Evolutionary conservation across 2,888 invertebrate genomes (phyloP).

Genomic region (Uropetala carovei): DNA sequence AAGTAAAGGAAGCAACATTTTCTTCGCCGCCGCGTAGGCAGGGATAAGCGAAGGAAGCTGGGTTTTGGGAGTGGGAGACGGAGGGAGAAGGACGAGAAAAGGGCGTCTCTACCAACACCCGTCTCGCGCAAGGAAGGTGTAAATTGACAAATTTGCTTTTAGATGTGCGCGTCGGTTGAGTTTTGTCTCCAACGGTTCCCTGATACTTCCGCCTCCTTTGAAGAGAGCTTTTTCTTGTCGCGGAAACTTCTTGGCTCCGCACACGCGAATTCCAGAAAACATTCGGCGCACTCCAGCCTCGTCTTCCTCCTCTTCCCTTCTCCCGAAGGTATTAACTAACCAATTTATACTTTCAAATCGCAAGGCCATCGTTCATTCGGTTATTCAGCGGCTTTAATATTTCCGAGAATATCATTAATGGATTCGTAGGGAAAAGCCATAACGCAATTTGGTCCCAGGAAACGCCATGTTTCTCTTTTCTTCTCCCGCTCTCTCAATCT

Average conservation of each 20-base stretch:
- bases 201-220: neutral
- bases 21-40: neutral
- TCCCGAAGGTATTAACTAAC: neutral
- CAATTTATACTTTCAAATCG: no score
- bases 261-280: no score
- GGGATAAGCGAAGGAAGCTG: neutral
- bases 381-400: no score
- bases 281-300: neutral
- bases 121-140: slow-evolving; percentile 31
- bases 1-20: neutral
- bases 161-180: neutral
- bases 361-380: no score
- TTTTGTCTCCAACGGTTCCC: neutral
- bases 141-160: slow-evolving; percentile 53
- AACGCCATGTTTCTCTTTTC: no score
- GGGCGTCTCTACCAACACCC: neutral
- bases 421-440: no score
- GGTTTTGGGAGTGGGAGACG: neutral
- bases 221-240: neutral
- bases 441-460: no score
- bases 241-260: neutral
- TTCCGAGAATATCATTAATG: no score
- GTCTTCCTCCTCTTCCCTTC: neutral
- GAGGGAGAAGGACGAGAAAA: neutral
- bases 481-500: no score